Percentiles rank a stretch among this genome's conserved stretches.
phyloP scores from a whole-genome alignment of 2,888 invertebrate species.

The Apotomis turbidana region DNA sequence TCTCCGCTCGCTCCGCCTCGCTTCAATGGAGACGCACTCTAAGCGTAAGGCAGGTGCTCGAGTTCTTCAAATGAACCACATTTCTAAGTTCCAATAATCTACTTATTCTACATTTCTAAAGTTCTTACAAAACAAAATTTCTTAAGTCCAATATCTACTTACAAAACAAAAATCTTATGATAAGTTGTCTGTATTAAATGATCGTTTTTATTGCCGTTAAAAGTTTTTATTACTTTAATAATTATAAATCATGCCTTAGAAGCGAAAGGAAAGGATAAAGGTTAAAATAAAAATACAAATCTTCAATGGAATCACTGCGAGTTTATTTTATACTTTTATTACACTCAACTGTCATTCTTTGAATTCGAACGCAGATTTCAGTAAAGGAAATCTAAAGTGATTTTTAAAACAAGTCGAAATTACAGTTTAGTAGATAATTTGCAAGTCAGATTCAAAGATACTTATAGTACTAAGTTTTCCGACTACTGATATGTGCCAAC shows the following conservation, averaged over 20 bases:
- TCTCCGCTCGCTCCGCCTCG: no score
- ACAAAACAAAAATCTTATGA: no score
- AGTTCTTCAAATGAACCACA: no score
- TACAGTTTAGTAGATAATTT: conserved; percentile 40
- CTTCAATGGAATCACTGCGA: conserved; percentile 83
- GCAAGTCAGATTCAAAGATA: conserved; percentile 78
- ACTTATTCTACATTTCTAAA: no score
- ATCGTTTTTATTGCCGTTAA: no score
- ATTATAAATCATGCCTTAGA: background rate
- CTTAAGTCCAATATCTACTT: no score
- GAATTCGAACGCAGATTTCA: conserved; percentile 67
- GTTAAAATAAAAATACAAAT: conserved; percentile 62
- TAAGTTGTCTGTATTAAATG: no score
- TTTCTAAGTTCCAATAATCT: no score
- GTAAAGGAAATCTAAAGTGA: conserved; percentile 61
- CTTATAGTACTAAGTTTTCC: conserved; percentile 80
- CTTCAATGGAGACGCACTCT: no score
- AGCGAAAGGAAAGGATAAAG: conserved; percentile 20
- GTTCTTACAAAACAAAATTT: no score
- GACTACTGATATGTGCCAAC: conserved; percentile 78
- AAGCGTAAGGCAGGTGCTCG: no score
- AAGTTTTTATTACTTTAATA: no score
- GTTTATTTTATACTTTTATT: conserved; percentile 82
- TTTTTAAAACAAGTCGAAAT: conserved; percentile 40
- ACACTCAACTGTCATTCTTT: conserved; percentile 79